Evolutionary conservation across 2,797 vertebrate genomes (phyloP).

Genomic region (Acanthiza pusilla): DNA sequence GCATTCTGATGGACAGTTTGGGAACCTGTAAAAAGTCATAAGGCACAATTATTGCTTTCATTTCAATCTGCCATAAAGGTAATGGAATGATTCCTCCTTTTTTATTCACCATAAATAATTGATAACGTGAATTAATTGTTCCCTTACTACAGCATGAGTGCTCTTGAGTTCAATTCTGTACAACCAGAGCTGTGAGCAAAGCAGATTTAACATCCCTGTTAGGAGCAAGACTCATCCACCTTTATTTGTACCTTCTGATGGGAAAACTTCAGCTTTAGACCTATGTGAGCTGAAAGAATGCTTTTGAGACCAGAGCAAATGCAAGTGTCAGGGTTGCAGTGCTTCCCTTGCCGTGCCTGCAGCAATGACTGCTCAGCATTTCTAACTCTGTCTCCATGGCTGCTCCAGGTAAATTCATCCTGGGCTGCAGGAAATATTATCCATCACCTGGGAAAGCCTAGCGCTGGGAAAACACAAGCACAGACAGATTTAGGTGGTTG

Average conservation of each 20-base stretch:
- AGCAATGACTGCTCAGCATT: not conserved
- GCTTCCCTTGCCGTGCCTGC: not conserved
- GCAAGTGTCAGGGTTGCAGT: not conserved
- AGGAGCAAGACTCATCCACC: not conserved
- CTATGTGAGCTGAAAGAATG: not conserved
- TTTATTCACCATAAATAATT: not conserved
- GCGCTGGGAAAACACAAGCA: not conserved
- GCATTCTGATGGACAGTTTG: conserved; percentile 79
- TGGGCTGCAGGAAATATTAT: not conserved
- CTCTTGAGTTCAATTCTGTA: not conserved
- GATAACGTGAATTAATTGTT: not conserved
- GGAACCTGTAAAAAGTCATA: conserved; percentile 75
- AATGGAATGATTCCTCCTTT: not conserved
- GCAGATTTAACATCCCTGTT: not conserved
- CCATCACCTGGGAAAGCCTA: not conserved
- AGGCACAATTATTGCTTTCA: conserved; percentile 22
- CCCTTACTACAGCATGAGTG: not conserved
- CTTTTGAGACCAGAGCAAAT: not conserved
- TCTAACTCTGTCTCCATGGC: not conserved
- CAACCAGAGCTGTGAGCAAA: not conserved
- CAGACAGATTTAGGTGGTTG: not conserved
- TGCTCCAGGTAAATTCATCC: not conserved
- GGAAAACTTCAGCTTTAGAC: not conserved
- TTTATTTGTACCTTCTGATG: not conserved
- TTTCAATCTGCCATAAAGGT: conserved; percentile 12